phyloP scores from a whole-genome alignment of 2,113 vertebrate species.

The Andinoacara biseriatus region DNA sequence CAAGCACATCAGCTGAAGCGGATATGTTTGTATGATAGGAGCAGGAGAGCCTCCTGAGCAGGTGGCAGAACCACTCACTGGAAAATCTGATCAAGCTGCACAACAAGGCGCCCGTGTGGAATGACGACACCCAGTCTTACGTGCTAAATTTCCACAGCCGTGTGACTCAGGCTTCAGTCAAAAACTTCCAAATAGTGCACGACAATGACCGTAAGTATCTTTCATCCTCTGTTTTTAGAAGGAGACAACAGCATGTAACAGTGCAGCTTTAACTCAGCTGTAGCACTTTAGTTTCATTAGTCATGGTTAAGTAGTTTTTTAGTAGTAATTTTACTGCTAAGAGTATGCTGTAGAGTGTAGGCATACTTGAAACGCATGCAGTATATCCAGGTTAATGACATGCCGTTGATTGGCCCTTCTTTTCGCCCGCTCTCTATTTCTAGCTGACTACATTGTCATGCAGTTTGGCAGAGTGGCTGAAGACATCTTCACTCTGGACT shows the following conservation, averaged over 20 bases:
- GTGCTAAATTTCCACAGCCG: slow-evolving; percentile 97
- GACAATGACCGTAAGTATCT: slow-evolving; percentile 91
- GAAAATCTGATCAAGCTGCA: slow-evolving; percentile 95
- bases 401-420: neutral
- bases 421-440: neutral
- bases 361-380: neutral
- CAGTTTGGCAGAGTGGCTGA: slow-evolving; percentile 96
- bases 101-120: slow-evolving; percentile 98
- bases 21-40: slow-evolving; percentile 79
- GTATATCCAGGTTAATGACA: neutral
- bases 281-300: neutral
- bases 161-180: slow-evolving; percentile 96
- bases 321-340: neutral
- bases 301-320: neutral
- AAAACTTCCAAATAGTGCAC: slow-evolving; percentile 99
- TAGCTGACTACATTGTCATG: slow-evolving; percentile 98
- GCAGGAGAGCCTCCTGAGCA: slow-evolving; percentile 89
- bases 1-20: neutral
- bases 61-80: slow-evolving; percentile 89
- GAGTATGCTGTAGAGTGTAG: neutral
- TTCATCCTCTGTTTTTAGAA: neutral
- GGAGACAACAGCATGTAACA: too few relatives aligned
- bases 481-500: slow-evolving; percentile 96
- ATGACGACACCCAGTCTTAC: slow-evolving; percentile 96
- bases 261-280: neutral